Conservation (phyloP, 2,888 invertebrate genomes). For the Meliscaeva auricollis region DNA sequence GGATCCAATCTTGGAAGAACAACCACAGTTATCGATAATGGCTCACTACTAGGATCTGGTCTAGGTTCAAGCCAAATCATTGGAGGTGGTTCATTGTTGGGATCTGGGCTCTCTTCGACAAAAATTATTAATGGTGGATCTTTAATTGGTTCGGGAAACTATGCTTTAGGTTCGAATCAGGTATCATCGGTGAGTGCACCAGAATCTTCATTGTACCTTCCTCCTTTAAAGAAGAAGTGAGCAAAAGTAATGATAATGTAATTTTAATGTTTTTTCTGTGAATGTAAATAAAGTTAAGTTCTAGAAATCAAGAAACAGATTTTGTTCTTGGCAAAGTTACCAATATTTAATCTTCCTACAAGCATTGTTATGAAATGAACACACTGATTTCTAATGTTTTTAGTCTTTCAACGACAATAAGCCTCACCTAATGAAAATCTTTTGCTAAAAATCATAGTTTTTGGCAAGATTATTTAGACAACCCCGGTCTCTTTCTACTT, state of each 20-base stretch:
- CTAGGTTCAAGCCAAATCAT: neutral
- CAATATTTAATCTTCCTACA: no score
- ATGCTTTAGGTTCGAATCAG: slow-evolving; percentile 5
- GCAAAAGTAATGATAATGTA: neutral
- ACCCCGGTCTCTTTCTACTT: no score
- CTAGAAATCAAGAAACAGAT: no score
- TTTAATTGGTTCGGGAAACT: slow-evolving; percentile 18
- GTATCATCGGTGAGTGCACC: neutral
- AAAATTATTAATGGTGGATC: no score
- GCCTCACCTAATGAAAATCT: no score
- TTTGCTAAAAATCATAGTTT: no score
- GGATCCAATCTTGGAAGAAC: slow-evolving; percentile 2
- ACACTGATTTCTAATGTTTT: no score
- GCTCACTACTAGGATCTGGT: neutral
- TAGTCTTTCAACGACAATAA: no score
- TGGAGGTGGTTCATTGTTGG: neutral
- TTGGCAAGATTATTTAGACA: no score
- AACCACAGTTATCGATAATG: neutral
- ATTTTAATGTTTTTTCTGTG: neutral
- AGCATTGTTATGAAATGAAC: no score
- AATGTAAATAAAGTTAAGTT: neutral
- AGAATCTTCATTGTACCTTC: neutral
- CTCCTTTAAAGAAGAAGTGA: slow-evolving; percentile 16
- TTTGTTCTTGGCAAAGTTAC: no score
- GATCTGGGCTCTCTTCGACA: no score